Evolutionary conservation across 2,113 vertebrate genomes (phyloP), one percentile per base, ranked within the genome.

Genomic region (Xyrauchen texanus): DNA sequence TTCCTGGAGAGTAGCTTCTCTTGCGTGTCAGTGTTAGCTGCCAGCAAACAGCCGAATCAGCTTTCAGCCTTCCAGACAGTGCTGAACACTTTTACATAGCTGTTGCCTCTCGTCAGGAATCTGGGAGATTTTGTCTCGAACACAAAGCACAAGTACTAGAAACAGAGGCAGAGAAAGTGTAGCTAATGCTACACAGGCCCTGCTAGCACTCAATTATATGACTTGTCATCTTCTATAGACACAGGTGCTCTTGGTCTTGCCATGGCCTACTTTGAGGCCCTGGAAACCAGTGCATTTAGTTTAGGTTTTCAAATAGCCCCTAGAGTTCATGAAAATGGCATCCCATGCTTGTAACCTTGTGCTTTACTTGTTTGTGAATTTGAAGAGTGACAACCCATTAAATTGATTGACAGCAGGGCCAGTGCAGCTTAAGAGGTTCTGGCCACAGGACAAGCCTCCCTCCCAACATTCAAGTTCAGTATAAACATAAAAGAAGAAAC

Each of bases 391-490:
- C 10, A 11, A 81, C 73, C 46, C 49, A 62, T 80, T 70, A 69
- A 58, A 69, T 5, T 76, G 73, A 85, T 68, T 72, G 78, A 76
- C 81, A 82, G 81, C 74, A 77, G 68, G 73, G 77, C 79, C 78
- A 8, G 58, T 47, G 9, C 2, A 77, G 83, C 64, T 85, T 63
- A 65, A 81, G 60, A 85, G 57, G 45, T 13, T 79, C 15, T 76
- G 61, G 55, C 49, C 12, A 63, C 51, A 44, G 46, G 45, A 52
- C 66, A 81, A 15, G 45, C 60, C 66, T 60, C 46, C 55, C 8
- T 58, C 72, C 13, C 53, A 16, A 34, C 9, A 13, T 66, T 70
- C 15, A 49, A n/a, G 49, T 16, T 65, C 62, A 65, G 42, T 42
- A 12, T 44, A 34, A 13, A 42, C 60, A 65, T 46, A 46, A 21